phyloP scores from a whole-genome alignment of 2,797 vertebrate species.

The Ispidina picta region DNA sequence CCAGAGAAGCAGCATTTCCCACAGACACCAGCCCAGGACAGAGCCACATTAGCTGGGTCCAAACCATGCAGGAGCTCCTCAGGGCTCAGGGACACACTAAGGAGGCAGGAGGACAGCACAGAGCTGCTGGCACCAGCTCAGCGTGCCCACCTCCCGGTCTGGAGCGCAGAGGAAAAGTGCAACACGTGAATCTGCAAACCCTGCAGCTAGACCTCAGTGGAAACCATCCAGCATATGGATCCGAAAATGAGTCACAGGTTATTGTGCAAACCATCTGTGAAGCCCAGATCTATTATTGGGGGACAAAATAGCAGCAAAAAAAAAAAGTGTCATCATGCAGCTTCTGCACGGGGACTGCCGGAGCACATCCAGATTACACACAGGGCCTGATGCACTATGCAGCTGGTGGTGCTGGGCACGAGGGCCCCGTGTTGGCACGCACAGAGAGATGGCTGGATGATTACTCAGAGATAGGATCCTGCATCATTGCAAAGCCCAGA shows the following conservation, averaged over 20 bases:
- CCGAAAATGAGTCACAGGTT: background rate
- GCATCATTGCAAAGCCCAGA: background rate
- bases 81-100: background rate
- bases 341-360: background rate
- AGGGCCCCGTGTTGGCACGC: rapidly evolving
- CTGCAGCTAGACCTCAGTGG: background rate
- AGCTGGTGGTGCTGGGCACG: rapidly evolving
- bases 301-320: background rate
- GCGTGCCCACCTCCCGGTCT: background rate
- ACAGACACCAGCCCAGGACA: background rate
- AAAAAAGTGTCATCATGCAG: rapidly evolving
- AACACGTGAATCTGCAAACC: background rate
- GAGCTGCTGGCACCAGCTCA: rapidly evolving
- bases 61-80: background rate
- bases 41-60: background rate
- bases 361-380: rapidly evolving
- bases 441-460: rapidly evolving
- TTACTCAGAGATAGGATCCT: background rate
- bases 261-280: background rate
- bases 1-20: background rate
- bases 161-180: background rate
- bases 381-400: rapidly evolving
- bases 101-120: background rate
- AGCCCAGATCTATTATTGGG: background rate
- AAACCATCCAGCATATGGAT: background rate